Base-by-base conservation (phyloP, 2,113 vertebrate species). In the Callaeas wilsoni region DNA sequence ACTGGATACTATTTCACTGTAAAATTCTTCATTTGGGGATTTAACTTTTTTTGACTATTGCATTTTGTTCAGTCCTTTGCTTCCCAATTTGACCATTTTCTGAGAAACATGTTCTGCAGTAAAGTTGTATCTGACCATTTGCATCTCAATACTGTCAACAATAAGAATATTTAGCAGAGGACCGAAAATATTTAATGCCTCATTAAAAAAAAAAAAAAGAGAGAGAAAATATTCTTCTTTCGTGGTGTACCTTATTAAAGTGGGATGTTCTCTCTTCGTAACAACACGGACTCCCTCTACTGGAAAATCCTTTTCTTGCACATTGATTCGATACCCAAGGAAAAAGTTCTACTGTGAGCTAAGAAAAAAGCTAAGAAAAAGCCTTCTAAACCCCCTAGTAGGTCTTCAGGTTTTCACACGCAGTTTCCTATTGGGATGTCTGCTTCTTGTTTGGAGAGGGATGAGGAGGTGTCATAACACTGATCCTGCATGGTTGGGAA, bases 201-300 rank as follows among this genome's bases (percentile, higher is more conserved):
- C 16, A 46, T 50, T 1, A 16, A 42, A 35, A 37, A 62, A 42
- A 57, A 21, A 37, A n/a, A 21, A 35, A 37, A 37, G 9, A 10
- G 1, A 63, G 41, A 52, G 17, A 63, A 91, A 56, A 71, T 23
- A 33, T 2, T 74, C 16, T 46, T 10, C 10, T 69, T 74, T 74
- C 12, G 10, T 22, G 26, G 18, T 60, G 42, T 41, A 19, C 26
- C 9, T 77, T 47, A 39, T 22, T 68, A 22, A 33, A 55, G 20
- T 1, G 23, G 16, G 32, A 71, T 0, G 2, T 15, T 86, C n/a
- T 46, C 21, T 67, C 56, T 91, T 87, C 71, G 6, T 57, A 93
- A 78, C 50, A 79, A 59, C 93, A 44, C 11, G 87, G 37, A 64
- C 96, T 90, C 97, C 97, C 94, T 94, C 97, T 97, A 90, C 85